Conservation (phyloP, 2,113 vertebrate species). For the Dryoscopus gambensis region DNA sequence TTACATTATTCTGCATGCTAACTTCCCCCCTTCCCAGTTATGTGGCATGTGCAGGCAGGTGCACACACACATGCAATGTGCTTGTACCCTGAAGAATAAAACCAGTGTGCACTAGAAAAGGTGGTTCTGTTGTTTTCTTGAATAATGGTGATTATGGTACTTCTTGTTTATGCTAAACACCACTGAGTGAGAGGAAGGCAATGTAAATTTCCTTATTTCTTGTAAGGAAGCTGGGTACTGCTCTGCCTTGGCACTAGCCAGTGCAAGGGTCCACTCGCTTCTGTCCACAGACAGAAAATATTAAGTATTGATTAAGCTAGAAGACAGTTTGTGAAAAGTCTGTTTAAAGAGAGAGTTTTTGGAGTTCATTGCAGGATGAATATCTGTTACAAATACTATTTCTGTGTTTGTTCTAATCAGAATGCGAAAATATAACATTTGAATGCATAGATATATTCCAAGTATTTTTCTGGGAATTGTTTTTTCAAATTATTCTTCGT, state of each 20-base stretch:
- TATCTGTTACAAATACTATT: not conserved
- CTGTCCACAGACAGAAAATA: not conserved
- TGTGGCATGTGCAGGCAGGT: not conserved
- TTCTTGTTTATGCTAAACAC: not conserved
- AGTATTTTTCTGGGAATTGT: not conserved
- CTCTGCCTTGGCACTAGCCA: not conserved
- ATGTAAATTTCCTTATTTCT: not conserved
- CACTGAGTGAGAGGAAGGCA: not conserved
- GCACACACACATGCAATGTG: not conserved
- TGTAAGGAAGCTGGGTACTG: not conserved
- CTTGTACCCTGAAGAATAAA: not conserved
- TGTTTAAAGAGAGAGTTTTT: not conserved
- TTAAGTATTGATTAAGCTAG: not conserved
- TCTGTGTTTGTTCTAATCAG: not conserved
- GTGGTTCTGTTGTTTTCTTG: not conserved
- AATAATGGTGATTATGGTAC: not conserved
- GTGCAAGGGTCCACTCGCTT: not conserved
- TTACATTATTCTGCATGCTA: slow-evolving; percentile 52
- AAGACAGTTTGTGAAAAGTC: not conserved
- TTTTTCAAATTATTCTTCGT: not conserved
- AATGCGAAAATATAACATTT: not conserved
- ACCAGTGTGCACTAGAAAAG: not conserved
- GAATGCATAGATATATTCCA: not conserved
- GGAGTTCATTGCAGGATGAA: not conserved
- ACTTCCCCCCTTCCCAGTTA: not conserved